Base-by-base conservation (phyloP, 2,113 vertebrate genomes). In the Calonectris borealis region DNA sequence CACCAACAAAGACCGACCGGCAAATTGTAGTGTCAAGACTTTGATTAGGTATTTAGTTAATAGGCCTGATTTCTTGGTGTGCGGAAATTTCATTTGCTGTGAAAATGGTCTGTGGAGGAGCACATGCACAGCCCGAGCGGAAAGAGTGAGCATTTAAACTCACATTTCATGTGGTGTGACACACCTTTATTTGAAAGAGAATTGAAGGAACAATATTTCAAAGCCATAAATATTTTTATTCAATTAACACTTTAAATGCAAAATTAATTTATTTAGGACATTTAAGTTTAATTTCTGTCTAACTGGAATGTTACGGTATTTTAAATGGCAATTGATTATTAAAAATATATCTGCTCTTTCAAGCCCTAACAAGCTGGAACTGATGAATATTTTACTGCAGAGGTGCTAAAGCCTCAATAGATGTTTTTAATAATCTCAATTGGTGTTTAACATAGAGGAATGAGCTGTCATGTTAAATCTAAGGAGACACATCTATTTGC, bases 251-350 rank as follows among this genome's bases (percentile, higher is more conserved):
- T 81, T 92, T 44, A 40, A 64, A 71, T 17, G 34, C n/a, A 32
- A 79, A 38, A 27, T 40, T 86, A 80, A 95, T 95, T 83, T 78
- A 70, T 86, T 66, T 70, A 25, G 36, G 76, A 70, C 34, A 46
- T 24, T 83, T 54, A 84, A 38, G 55, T 78, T 88, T 70, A 62
- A 94, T 61, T 89, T 49, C 82, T 42, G 7, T 42, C 64, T 81
- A 92, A 92, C 69, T 81, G 25, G 85, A 61, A 61, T 10, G 31
- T 61, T 86, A 83, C 1, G 17, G 66, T 54, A 25, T 58, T 83
- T 89, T 72, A 92, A 92, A 72, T 58, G 36, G 64, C 62, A 95
- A 86, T 58, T 71, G 85, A 92, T 94, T 95, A 90, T 95, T 71
- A 86, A 90, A 92, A 92, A 72, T 64, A 36, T 76, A 77, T 76